These are phyloP conservation scores for Acrocephalus kingi DNA, from an alignment of 2,113 vertebrate genomes.

Conservation along the genomic window DNA sequence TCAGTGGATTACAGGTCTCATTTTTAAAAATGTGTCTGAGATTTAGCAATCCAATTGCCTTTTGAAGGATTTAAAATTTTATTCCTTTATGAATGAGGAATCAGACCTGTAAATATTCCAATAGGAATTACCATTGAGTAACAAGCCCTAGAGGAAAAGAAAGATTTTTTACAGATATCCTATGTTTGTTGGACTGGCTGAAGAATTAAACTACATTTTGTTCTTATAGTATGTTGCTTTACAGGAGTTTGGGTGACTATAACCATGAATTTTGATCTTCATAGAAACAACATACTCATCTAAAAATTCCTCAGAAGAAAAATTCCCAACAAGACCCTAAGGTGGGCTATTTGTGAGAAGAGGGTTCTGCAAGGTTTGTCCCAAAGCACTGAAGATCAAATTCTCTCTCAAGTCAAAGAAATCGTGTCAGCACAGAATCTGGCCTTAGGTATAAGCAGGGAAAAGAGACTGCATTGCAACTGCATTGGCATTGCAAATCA, in stretches of 20 bases:
- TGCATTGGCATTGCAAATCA: slow-evolving; percentile 67
- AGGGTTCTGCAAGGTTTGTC: slow-evolving; percentile 33
- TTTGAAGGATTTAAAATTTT: slow-evolving; percentile 24
- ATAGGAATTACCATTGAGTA: not conserved
- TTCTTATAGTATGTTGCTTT: not conserved
- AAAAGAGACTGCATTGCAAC: slow-evolving; percentile 27
- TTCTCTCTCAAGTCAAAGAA: slow-evolving; percentile 62
- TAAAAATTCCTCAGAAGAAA: slow-evolving; percentile 37
- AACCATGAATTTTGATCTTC: slow-evolving; percentile 12
- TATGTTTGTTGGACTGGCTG: not conserved
- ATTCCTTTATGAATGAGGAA: not conserved
- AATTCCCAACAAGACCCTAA: slow-evolving; percentile 15
- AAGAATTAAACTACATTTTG: slow-evolving; percentile 15
- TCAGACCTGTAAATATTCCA: not conserved
- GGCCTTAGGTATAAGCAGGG: slow-evolving; percentile 43
- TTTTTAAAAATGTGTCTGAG: slow-evolving; percentile 19
- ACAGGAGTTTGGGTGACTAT: not conserved
- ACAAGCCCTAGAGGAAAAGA: not conserved
- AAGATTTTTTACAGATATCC: not conserved
- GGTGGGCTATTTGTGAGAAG: slow-evolving; percentile 9
- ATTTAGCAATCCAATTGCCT: not conserved
- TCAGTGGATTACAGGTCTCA: slow-evolving; percentile 30
- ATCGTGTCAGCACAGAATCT: slow-evolving; percentile 60
- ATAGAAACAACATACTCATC: slow-evolving; percentile 24
- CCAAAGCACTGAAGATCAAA: slow-evolving; percentile 48